Conservation (phyloP, 2,113 vertebrate genomes). For the Sisor rabdophorus region DNA sequence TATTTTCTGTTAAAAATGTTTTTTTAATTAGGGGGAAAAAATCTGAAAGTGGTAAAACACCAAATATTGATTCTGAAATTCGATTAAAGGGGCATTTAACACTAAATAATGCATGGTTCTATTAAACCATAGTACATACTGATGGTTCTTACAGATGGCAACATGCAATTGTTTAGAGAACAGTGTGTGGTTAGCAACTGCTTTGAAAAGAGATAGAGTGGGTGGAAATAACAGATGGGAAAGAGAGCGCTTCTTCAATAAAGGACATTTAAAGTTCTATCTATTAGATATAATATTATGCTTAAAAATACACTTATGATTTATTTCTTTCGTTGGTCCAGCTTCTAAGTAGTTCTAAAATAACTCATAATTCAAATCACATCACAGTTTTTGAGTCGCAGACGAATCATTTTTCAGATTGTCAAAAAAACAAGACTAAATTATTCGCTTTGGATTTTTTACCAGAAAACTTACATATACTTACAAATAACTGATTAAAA, state of each 20-base stretch:
- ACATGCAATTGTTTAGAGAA: background rate
- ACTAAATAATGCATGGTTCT: background rate
- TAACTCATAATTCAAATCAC: too few species aligned
- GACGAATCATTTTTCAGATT: too few species aligned
- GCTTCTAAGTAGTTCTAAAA: background rate
- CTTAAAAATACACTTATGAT: background rate
- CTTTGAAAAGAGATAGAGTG: background rate
- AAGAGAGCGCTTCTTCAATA: background rate
- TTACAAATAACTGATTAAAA: too few species aligned
- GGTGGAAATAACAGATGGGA: slow-evolving; percentile 7
- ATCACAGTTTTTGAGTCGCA: too few species aligned
- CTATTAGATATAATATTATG: background rate
- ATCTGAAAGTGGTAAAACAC: background rate
- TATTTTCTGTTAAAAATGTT: too few species aligned
- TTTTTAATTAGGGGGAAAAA: too few species aligned
- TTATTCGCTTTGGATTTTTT: too few species aligned
- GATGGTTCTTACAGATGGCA: background rate
- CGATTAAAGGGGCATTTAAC: too few species aligned
- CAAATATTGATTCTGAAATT: background rate
- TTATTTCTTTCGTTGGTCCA: background rate
- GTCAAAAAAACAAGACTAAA: too few species aligned
- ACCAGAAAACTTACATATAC: too few species aligned
- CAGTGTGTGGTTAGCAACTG: slow-evolving; percentile 4
- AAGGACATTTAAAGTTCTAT: background rate
- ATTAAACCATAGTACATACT: background rate